These are phyloP conservation scores for Recurvirostra avosetta DNA, from an alignment of 2,113 vertebrate genomes.

Conservation along the genomic window DNA sequence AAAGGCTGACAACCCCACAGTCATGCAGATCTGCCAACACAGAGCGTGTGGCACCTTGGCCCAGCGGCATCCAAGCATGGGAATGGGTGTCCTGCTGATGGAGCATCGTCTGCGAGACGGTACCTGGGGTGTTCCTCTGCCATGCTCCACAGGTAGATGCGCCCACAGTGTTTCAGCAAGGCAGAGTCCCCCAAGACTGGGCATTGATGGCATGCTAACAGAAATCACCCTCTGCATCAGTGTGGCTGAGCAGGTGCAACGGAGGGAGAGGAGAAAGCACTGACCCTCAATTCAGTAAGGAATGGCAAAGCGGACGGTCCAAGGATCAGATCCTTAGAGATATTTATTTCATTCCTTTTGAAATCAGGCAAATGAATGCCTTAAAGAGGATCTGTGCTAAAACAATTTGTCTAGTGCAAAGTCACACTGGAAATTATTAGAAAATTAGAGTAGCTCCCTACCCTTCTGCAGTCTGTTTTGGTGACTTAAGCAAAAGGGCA, in stretches of 20 bases:
- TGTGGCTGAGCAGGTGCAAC: neutral
- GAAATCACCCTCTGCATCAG: neutral
- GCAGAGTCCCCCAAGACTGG: neutral
- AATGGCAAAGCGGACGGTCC: neutral
- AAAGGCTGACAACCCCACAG: neutral
- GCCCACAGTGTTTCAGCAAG: neutral
- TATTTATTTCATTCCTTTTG: neutral
- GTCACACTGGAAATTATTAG: neutral
- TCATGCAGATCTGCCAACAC: accelerated
- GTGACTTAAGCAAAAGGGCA: neutral
- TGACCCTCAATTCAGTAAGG: neutral
- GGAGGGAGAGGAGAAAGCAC: neutral
- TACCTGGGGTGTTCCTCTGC: neutral
- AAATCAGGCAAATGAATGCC: neutral
- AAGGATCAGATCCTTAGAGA: neutral
- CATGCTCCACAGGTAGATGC: accelerated
- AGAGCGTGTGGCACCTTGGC: neutral
- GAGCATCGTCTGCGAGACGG: neutral
- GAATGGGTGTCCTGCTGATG: neutral
- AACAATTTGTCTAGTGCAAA: neutral
- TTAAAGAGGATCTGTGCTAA: neutral
- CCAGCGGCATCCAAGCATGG: neutral
- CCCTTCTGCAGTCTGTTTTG: neutral
- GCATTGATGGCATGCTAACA: neutral
- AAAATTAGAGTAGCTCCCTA: neutral